Conservation (phyloP, 2,797 vertebrate genomes). For the Philypnodon macrostomus region DNA sequence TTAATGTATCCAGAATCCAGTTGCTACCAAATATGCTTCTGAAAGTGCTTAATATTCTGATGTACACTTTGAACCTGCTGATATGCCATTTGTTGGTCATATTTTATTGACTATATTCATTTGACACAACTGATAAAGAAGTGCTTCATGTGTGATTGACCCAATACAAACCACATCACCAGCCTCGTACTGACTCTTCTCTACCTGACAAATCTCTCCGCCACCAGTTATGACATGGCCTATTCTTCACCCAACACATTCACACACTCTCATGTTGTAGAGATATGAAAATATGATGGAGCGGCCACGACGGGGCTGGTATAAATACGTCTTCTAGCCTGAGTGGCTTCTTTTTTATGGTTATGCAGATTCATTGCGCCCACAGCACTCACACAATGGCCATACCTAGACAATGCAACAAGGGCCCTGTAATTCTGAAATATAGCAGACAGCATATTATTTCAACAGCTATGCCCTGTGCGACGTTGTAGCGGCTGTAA, state of each 20-base stretch:
- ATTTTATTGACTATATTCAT: no score
- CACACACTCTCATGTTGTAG: conserved; percentile 42
- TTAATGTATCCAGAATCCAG: no score
- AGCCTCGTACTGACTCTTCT: no score
- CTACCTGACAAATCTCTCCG: conserved; percentile 44
- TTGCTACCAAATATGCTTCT: no score
- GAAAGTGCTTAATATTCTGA: no score
- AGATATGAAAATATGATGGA: conserved; percentile 53
- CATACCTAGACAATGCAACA: conserved; percentile 48
- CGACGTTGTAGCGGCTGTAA: conserved; percentile 46
- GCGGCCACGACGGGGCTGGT: conserved; percentile 36
- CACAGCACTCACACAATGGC: conserved; percentile 32
- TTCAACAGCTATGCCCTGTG: conserved; percentile 56
- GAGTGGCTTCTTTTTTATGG: conserved; percentile 33
- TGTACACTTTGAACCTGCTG: no score
- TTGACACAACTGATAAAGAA: no score
- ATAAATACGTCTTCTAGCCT: conserved; percentile 50
- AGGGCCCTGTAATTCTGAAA: conserved; percentile 60
- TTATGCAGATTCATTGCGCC: conserved; percentile 59
- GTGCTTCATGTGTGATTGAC: no score
- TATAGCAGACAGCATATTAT: conserved; percentile 48
- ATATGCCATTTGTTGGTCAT: no score
- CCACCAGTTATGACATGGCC: conserved; percentile 46
- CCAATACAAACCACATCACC: no score
- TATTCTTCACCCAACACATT: conserved; percentile 49